These are phyloP conservation scores for Temnothorax unifasciatus DNA, from an alignment of 2,888 invertebrate species.

Conservation along the genomic window DNA sequence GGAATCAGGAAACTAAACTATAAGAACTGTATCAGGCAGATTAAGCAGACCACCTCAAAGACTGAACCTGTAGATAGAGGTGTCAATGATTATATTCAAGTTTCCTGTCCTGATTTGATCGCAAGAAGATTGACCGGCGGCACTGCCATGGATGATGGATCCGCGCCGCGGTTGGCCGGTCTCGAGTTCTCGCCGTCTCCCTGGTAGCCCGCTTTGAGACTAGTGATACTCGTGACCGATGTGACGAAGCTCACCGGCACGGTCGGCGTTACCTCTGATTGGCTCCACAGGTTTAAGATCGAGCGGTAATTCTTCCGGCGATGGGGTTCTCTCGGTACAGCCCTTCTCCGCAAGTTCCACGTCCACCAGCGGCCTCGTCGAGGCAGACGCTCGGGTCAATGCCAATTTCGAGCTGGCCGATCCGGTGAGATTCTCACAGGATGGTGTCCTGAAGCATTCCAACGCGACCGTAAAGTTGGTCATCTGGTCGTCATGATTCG, in stretches of 20 bases:
- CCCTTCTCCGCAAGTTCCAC: slow-evolving; percentile 76
- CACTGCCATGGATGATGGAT: slow-evolving; percentile 89
- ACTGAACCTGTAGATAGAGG: too few relatives aligned
- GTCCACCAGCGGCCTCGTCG: slow-evolving; percentile 79
- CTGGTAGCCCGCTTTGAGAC: slow-evolving; percentile 97
- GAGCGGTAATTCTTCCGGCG: slow-evolving; percentile 94
- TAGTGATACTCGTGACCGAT: slow-evolving; percentile 96
- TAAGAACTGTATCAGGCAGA: too few relatives aligned
- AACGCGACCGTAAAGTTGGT: slow-evolving; percentile 89
- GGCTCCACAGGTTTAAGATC: slow-evolving; percentile 88
- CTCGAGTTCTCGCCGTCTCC: slow-evolving; percentile 96
- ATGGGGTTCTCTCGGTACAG: slow-evolving; percentile 92
- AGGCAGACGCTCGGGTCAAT: slow-evolving; percentile 76
- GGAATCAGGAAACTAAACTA: too few relatives aligned
- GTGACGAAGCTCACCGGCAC: slow-evolving; percentile 91
- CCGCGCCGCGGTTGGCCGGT: slow-evolving; percentile 93
- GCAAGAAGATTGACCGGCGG: slow-evolving; percentile 85
- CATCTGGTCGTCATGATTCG: slow-evolving; percentile 90
- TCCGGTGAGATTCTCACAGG: slow-evolving; percentile 88
- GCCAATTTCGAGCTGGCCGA: slow-evolving; percentile 80
- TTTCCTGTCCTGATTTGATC: too few relatives aligned
- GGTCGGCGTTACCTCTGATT: slow-evolving; percentile 70
- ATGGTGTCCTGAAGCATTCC: slow-evolving; percentile 89
- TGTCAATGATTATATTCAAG: too few relatives aligned
- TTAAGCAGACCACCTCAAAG: too few relatives aligned